These are phyloP conservation scores for Harpagifer antarcticus DNA, from an alignment of 2,797 vertebrate species.

Conservation along the genomic window DNA sequence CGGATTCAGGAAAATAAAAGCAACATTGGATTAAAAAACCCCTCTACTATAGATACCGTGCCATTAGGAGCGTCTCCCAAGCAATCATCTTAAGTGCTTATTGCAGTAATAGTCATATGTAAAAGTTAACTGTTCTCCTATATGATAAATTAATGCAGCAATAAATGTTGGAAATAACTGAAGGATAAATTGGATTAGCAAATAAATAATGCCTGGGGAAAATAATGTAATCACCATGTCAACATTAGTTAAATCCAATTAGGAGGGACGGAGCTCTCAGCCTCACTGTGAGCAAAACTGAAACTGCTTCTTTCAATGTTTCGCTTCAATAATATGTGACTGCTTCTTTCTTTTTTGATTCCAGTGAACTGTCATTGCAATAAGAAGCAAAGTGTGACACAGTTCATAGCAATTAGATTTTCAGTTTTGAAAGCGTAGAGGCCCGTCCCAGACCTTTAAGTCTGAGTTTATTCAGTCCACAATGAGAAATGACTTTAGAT, in stretches of 20 bases:
- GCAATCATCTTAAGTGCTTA: background rate
- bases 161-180: constrained; percentile 17
- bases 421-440: constrained; percentile 7
- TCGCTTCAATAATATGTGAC: constrained; percentile 16
- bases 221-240: constrained; percentile 32
- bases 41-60: background rate
- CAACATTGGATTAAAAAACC: background rate
- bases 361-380: constrained; percentile 1
- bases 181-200: constrained; percentile 26
- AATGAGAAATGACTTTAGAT: constrained; percentile 42
- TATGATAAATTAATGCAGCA: background rate
- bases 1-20: constrained; percentile 41
- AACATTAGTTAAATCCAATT: constrained; percentile 48
- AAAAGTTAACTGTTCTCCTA: constrained; percentile 1
- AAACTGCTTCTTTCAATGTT: constrained; percentile 7
- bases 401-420: constrained; percentile 26
- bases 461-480: constrained; percentile 16
- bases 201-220: constrained; percentile 20
- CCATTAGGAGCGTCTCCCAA: background rate
- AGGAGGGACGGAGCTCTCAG: background rate
- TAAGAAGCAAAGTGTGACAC: constrained; percentile 19
- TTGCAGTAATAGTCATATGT: background rate
- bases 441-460: constrained; percentile 23
- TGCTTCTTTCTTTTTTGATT: constrained; percentile 5
- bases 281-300: constrained; percentile 5